phyloP scores from a whole-genome alignment of 2,888 invertebrate genomes.

The Odontocerum albicorne region DNA sequence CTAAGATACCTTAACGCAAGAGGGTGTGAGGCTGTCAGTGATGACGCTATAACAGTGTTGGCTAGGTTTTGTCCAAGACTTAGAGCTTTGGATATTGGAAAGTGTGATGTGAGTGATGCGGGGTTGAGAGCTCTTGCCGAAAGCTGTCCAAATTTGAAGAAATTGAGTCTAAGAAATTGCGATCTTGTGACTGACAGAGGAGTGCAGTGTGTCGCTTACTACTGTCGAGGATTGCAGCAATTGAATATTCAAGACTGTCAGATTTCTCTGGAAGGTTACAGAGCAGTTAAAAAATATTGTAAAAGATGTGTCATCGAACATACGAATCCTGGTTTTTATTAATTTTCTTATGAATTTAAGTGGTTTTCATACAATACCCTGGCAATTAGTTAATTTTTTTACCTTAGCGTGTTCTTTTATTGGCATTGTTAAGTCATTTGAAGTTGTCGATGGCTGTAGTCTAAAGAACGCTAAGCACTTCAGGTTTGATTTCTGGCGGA shows the following conservation, averaged over 20 bases:
- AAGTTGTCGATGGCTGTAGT: too few relatives aligned
- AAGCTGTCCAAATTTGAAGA: slow-evolving; percentile 87
- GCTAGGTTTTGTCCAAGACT: slow-evolving; percentile 84
- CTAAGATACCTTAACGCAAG: slow-evolving; percentile 87
- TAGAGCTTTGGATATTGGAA: slow-evolving; percentile 86
- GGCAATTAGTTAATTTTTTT: too few relatives aligned
- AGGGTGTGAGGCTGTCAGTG: slow-evolving; percentile 93
- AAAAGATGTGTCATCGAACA: slow-evolving; percentile 92
- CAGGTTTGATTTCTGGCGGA: too few relatives aligned
- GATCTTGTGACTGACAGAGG: slow-evolving; percentile 90
- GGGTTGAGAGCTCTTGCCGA: slow-evolving; percentile 85
- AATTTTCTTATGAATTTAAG: too few relatives aligned
- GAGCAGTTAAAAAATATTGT: slow-evolving; percentile 91
- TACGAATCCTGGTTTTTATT: slow-evolving; percentile 92
- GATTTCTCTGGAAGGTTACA: slow-evolving; percentile 84
- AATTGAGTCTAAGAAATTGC: slow-evolving; percentile 86
- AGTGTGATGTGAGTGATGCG: slow-evolving; percentile 91
- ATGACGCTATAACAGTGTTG: slow-evolving; percentile 85
- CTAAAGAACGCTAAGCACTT: too few relatives aligned
- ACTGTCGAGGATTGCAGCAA: slow-evolving; percentile 86
- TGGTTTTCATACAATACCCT: too few relatives aligned
- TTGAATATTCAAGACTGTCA: slow-evolving; percentile 93
- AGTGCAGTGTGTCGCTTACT: slow-evolving; percentile 84
- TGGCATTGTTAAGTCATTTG: too few relatives aligned
- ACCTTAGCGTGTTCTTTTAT: too few relatives aligned